phyloP scores from a whole-genome alignment of 2,113 vertebrate species.

The Alectura lathami region DNA sequence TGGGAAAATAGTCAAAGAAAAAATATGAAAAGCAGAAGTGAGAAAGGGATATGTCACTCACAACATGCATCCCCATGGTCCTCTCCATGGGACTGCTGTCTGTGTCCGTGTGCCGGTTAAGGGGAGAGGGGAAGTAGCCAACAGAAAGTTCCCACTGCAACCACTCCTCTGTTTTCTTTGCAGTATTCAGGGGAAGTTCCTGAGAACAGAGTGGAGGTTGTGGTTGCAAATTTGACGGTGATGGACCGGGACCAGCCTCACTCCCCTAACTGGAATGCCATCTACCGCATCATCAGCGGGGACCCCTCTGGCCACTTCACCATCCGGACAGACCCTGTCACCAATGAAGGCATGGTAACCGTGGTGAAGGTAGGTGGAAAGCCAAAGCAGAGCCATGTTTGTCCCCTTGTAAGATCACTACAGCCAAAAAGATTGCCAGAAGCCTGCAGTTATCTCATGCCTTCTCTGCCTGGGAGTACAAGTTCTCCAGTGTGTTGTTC shows the following conservation, averaged over 20 bases:
- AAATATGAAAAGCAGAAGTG: not conserved
- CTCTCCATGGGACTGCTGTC: not conserved
- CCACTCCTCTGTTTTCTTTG: not conserved
- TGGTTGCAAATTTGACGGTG: conserved; percentile 92
- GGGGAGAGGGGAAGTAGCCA: not conserved
- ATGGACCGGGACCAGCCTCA: conserved; percentile 92
- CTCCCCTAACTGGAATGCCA: conserved; percentile 93
- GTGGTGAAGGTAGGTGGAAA: conserved; percentile 87
- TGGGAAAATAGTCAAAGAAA: not conserved
- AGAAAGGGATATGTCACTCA: not conserved
- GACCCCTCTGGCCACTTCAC: conserved; percentile 90
- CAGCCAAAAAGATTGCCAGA: not conserved
- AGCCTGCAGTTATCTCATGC: not conserved
- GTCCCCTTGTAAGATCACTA: not conserved
- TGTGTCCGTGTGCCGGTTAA: accelerated
- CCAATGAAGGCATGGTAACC: conserved; percentile 93
- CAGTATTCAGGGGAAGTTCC: conserved; percentile 92
- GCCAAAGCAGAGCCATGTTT: accelerated
- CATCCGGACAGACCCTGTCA: conserved; percentile 88
- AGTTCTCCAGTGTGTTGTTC: not conserved
- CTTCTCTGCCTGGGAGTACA: accelerated
- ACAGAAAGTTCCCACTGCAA: not conserved
- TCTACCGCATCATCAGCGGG: conserved; percentile 93
- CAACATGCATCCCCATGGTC: accelerated
- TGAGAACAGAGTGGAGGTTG: conserved; percentile 88